A percentile compares a stretch with the other conserved stretches of the same genome.
Evolutionary conservation across 2,113 vertebrate species (phyloP).

Genomic region (Opisthocomus hoazin): DNA sequence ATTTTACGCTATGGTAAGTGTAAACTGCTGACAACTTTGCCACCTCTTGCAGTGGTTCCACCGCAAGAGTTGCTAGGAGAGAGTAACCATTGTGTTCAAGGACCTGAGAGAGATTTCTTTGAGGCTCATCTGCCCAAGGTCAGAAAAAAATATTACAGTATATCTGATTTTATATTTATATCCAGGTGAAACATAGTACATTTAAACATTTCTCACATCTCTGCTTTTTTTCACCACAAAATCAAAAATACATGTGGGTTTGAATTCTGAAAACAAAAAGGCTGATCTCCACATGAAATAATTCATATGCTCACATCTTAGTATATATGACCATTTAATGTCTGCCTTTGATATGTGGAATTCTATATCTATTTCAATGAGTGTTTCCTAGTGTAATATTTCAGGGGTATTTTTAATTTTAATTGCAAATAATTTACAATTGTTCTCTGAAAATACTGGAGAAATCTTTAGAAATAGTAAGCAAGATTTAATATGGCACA

Average conservation of each 20-base stretch:
- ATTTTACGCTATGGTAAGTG: neutral
- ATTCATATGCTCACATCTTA: neutral
- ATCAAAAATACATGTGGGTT: neutral
- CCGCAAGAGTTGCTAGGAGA: neutral
- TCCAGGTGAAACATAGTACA: neutral
- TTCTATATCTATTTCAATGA: neutral
- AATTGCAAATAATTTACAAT: neutral
- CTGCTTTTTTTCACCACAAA: neutral
- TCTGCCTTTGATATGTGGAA: neutral
- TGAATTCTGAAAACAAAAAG: neutral
- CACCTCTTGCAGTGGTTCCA: neutral
- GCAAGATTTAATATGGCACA: neutral
- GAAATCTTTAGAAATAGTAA: neutral
- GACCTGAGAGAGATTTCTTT: neutral
- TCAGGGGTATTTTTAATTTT: neutral
- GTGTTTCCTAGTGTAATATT: neutral
- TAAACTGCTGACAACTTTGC: neutral
- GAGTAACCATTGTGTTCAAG: neutral
- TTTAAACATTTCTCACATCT: neutral
- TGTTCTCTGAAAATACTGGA: neutral
- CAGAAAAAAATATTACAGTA: neutral
- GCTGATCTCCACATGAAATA: neutral
- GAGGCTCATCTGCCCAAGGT: neutral
- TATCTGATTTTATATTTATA: neutral
- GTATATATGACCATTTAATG: neutral